Evolutionary conservation across 92 coral and sea anemone genomes (phyloP).

Genomic region (Zoanthus sociatus): DNA sequence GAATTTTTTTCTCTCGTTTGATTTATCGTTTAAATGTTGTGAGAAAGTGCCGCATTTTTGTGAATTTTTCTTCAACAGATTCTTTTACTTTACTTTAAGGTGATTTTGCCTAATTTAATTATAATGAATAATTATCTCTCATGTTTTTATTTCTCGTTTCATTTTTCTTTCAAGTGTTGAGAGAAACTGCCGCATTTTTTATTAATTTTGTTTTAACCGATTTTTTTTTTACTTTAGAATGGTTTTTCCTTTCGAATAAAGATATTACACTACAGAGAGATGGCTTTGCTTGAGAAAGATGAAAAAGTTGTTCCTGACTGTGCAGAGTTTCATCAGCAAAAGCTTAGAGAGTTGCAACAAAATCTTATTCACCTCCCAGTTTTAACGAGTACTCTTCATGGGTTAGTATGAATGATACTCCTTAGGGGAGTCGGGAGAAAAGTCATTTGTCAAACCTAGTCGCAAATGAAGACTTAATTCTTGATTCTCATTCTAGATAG

Average conservation of each 20-base stretch:
- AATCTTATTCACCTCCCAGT: conserved; percentile 77
- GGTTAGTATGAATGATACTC: conserved; percentile 53
- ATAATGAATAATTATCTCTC: background rate
- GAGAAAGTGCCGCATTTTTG: no score
- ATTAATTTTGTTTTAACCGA: background rate
- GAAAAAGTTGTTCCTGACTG: conserved; percentile 39
- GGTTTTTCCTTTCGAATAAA: conserved; percentile 91
- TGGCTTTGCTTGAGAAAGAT: conserved; percentile 71
- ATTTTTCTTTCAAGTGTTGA: background rate
- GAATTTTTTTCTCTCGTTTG: no score
- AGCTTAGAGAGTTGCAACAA: conserved; percentile 65
- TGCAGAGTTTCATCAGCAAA: conserved; percentile 9
- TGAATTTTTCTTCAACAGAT: background rate
- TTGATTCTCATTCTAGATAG: no score
- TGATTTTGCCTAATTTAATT: conserved; percentile 73
- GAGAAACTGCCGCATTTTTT: background rate
- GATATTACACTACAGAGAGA: conserved; percentile 91
- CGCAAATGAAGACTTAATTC: no score
- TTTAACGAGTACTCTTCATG: conserved; percentile 81
- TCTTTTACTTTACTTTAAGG: conserved; percentile 47
- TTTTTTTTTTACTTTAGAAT: conserved; percentile 55
- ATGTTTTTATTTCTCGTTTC: no score
- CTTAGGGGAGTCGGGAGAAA: background rate
- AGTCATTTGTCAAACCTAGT: background rate
- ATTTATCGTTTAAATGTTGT: no score